A percentile compares a stretch with the other conserved stretches of the same genome.
These are phyloP conservation scores for Athalia cordata DNA, from an alignment of 2,888 invertebrate genomes.

Conservation along the genomic window DNA sequence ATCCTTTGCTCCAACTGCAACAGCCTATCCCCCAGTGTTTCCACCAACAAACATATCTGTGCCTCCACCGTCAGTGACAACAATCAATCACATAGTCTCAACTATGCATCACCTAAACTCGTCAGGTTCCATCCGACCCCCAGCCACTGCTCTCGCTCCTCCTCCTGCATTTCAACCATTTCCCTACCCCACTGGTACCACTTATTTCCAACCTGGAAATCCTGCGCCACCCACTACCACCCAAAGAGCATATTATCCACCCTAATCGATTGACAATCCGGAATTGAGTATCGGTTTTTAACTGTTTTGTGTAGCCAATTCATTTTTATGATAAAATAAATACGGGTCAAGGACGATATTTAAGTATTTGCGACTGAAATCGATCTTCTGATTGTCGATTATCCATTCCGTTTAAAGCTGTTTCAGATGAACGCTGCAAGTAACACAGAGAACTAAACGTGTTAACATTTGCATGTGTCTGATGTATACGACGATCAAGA, in stretches of 20 bases:
- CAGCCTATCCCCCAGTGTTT: constrained; percentile 68
- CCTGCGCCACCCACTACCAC: constrained; percentile 61
- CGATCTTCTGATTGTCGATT: background rate
- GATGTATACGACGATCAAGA: no score
- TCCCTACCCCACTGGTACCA: constrained; percentile 65
- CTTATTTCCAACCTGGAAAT: constrained; percentile 65
- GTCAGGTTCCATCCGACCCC: constrained; percentile 58
- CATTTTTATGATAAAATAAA: background rate
- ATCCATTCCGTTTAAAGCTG: no score
- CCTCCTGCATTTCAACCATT: constrained; percentile 63
- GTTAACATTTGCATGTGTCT: no score
- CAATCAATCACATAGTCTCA: constrained; percentile 68
- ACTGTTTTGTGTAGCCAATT: background rate
- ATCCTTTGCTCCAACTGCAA: constrained; percentile 61
- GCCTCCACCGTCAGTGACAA: constrained; percentile 68
- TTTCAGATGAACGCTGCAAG: no score
- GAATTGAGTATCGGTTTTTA: background rate
- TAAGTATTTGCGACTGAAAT: background rate
- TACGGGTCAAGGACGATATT: background rate
- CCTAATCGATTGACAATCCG: constrained; percentile 54
- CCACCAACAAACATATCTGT: constrained; percentile 69
- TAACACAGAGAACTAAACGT: no score
- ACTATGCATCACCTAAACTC: constrained; percentile 63
- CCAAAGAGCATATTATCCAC: constrained; percentile 67
- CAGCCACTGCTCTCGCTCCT: constrained; percentile 60